Base-by-base conservation (phyloP, 2,888 invertebrate species). In the Pelosia muscerda region DNA sequence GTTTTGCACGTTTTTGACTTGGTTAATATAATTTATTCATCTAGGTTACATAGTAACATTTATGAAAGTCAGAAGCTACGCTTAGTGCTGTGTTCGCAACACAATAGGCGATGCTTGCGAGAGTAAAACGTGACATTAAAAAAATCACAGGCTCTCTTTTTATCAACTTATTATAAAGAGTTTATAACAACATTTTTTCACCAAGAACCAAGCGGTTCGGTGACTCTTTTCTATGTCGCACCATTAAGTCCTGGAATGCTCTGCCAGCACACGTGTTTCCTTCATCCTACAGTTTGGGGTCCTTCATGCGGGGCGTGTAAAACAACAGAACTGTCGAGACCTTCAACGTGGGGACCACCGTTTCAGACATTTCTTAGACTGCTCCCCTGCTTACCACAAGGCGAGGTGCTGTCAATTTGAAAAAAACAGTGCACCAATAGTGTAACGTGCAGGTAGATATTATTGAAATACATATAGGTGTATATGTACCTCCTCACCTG, bases 401-500 rank as follows among this genome's bases (percentile, higher is more conserved):
- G n/a, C n/a, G n/a, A n/a, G n/a, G n/a, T n/a, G n/a, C n/a, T n/a
- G n/a, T n/a, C n/a, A n/a, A n/a, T n/a, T n/a, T n/a, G n/a, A n/a
- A n/a, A n/a, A n/a, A n/a, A n/a, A n/a, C n/a, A n/a, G n/a, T n/a
- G n/a, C n/a, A n/a, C n/a, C n/a, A n/a, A n/a, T n/a, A n/a, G n/a
- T n/a, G n/a, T n/a, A n/a, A 49, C 15, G 13, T 42, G 6, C 23
- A 54, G 54, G 23, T 54, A 23, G 11, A 0, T 55, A 55, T 6
- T 23, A 6, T 6, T 23, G n/a, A 23, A 23, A 54, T 10, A 23
- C 8, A 22, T 54, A n/a, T 54, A 25, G 23, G 23, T 55, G 25
- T 25, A 2, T 26, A 49, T 57, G 13, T 25, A 54, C 53, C 70
- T 65, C 69, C 66, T 69, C 75, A 76, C 77, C 76, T 77, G 74